Base-by-base conservation (phyloP, 2,797 vertebrate genomes). In the Lemur catta region DNA sequence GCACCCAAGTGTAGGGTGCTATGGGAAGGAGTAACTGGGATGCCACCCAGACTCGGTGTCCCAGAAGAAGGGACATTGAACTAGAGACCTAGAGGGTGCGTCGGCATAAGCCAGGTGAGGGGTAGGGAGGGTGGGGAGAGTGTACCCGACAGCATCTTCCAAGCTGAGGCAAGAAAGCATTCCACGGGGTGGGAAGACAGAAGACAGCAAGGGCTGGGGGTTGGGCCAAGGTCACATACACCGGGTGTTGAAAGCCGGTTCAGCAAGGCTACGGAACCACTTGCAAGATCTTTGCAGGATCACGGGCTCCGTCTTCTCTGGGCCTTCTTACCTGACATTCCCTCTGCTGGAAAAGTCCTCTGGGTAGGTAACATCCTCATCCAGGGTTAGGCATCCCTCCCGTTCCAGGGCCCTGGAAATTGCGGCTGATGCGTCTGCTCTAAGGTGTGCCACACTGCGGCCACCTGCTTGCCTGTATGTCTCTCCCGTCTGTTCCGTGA, bases 371-470 rank as follows among this genome's bases (percentile, higher is more conserved):
- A 28, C 7, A 15, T 69, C 8, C 30, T 59, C 18, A 3, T 38
- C 11, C 14, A 81, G 72, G 61, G 28, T 52, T 8, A 69, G 33
- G 35, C 6, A 2, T 61, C 43, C 38, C n/a, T 75, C 20, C 74
- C 13, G 22, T 57, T 75, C 79, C 30, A 67, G 71, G 22, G 48
- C 15, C 24, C 28, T 41, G 28, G 20, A 9, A 17, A 50, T 33
- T 46, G 15, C 55, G 43, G 43, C 74, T 20, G 35, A n/a, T 1
- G 6, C 0, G 1, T 46, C 63, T 33, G n/a, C 38, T 0, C 0
- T 52, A 7, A 22, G 57, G 33, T 38, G 7, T 17, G 3, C 48
- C 5, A 1, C 65, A 3, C n/a, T 0, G 8, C 3, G 11, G 7
- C 5, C 28, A 13, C 17, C 50, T 43, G 35, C 7, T 61, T 85